phyloP scores from a whole-genome alignment of 1,140 invertebrate genomes.

The Diuraphis noxia region DNA sequence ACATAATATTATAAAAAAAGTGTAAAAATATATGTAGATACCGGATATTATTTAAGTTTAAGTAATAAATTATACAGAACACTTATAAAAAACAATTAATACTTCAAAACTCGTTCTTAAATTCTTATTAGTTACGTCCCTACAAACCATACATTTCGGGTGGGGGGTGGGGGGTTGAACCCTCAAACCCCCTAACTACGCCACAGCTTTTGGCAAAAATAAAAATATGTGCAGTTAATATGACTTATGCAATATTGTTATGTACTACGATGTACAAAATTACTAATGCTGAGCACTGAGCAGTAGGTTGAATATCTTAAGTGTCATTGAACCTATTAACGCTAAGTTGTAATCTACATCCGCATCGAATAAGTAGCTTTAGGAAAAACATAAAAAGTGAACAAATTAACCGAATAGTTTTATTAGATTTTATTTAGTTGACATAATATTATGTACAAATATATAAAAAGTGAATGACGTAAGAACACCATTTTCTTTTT shows the following conservation, averaged over 20 bases:
- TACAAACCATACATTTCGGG: too few relatives aligned
- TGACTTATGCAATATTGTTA: not conserved
- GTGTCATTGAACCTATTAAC: slow-evolving; percentile 12
- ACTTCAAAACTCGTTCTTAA: too few relatives aligned
- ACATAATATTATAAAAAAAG: not conserved
- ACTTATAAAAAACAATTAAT: too few relatives aligned
- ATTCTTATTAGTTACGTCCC: too few relatives aligned
- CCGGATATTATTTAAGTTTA: not conserved
- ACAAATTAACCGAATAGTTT: not conserved
- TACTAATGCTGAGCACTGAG: not conserved
- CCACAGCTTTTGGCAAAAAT: too few relatives aligned
- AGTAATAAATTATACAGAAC: not conserved
- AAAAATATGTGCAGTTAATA: not conserved
- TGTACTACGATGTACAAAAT: not conserved
- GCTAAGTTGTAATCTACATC: not conserved
- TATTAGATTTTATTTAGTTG: not conserved
- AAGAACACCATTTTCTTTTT: not conserved
- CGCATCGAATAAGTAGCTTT: not conserved
- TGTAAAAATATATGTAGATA: not conserved
- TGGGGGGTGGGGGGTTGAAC: too few relatives aligned
- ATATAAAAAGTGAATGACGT: not conserved
- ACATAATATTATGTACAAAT: not conserved
- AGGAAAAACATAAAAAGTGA: not conserved
- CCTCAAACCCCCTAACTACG: too few relatives aligned
- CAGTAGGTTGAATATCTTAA: not conserved